Conservation (phyloP, 2,888 invertebrate genomes). For the Scaptomyza reducta region DNA sequence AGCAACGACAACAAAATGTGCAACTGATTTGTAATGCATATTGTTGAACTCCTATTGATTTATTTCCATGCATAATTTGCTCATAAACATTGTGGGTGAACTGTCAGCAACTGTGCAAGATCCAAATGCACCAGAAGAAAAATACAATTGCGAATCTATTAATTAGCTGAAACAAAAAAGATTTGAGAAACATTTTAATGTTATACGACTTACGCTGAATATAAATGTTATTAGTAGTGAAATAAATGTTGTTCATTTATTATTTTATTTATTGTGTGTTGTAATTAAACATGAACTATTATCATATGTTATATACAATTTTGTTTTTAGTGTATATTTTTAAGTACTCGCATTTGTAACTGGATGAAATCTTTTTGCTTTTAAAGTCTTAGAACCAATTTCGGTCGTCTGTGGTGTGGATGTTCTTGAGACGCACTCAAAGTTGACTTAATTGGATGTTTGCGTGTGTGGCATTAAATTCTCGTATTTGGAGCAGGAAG, state of each 20-base stretch:
- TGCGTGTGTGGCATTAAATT: conserved; percentile 68
- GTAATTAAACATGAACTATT: too few species aligned
- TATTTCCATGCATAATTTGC: conserved; percentile 68
- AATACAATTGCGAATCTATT: background rate
- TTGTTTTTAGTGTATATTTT: background rate
- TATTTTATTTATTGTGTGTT: too few species aligned
- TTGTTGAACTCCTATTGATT: conserved; percentile 66
- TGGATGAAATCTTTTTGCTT: conserved; percentile 1
- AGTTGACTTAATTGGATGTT: conserved; percentile 65
- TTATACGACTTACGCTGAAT: background rate
- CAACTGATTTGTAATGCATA: conserved; percentile 62
- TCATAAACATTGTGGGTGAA: conserved; percentile 63
- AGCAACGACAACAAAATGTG: conserved; percentile 20
- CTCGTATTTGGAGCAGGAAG: conserved; percentile 76
- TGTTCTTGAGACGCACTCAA: conserved; percentile 19
- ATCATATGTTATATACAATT: too few species aligned
- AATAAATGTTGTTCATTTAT: too few species aligned
- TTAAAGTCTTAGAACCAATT: conserved; percentile 12
- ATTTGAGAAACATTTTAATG: background rate
- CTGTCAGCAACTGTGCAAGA: conserved; percentile 65
- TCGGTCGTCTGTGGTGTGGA: conserved; percentile 12
- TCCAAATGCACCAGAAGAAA: conserved; percentile 45
- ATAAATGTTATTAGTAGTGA: background rate
- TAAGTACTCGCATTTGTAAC: background rate
- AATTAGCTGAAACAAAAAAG: background rate